Conservation (phyloP, 1,140 invertebrate genomes). For the Bombyx mandarina region DNA sequence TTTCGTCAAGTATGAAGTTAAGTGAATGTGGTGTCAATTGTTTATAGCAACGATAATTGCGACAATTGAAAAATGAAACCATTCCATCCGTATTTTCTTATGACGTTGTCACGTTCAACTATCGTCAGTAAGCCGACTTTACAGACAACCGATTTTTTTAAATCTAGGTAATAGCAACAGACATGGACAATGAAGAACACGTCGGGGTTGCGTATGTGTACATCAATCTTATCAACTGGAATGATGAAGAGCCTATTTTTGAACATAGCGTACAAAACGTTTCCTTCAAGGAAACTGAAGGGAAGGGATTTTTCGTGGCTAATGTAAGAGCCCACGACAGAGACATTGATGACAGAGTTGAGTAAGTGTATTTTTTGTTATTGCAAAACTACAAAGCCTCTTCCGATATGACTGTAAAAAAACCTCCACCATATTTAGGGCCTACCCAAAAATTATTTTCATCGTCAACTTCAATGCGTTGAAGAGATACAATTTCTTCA, state of each 20-base stretch:
- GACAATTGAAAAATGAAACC: no score
- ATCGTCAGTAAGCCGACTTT: no score
- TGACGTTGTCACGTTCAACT: no score
- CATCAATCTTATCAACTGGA: conserved; percentile 72
- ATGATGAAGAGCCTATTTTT: conserved; percentile 73
- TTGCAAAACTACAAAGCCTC: neutral
- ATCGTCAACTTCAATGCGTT: no score
- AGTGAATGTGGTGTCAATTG: no score
- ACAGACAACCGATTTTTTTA: neutral
- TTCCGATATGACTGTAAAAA: no score
- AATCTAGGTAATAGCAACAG: conserved; percentile 62
- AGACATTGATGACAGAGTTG: conserved; percentile 70
- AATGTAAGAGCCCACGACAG: conserved; percentile 61
- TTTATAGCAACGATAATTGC: no score
- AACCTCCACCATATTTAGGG: no score
- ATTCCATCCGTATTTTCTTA: no score
- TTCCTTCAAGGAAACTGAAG: conserved; percentile 64
- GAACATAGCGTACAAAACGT: conserved; percentile 30
- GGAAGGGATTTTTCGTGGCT: conserved; percentile 43
- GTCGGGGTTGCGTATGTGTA: conserved; percentile 46
- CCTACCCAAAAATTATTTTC: no score
- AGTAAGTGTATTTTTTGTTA: conserved; percentile 45
- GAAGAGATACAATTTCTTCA: no score
- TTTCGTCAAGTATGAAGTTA: no score
- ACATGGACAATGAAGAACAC: conserved; percentile 40